Evolutionary conservation across 1,140 invertebrate genomes (phyloP).

Genomic region (Anoplophora glabripennis): DNA sequence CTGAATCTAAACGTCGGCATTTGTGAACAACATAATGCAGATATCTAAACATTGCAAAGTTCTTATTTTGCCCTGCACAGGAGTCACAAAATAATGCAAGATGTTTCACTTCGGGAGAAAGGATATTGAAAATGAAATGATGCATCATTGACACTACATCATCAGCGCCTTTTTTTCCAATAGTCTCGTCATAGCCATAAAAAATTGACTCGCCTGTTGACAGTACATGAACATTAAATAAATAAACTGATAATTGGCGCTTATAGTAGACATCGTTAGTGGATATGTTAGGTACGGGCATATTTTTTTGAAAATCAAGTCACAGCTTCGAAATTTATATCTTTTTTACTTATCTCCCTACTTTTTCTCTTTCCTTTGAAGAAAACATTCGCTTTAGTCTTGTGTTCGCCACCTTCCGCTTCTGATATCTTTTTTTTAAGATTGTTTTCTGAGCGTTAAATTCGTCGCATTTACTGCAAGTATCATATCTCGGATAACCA

Average conservation of each 20-base stretch:
- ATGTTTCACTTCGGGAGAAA: constrained; percentile 4
- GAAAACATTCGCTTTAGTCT: no score
- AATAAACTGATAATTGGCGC: neutral
- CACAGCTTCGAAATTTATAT: no score
- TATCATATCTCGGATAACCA: no score
- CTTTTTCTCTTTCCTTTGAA: no score
- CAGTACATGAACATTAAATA: constrained; percentile 5
- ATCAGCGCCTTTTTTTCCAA: constrained; percentile 13
- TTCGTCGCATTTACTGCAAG: no score
- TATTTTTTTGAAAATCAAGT: constrained; percentile 3
- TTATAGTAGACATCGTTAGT: no score
- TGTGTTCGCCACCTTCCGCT: no score
- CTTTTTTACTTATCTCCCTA: no score
- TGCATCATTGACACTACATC: constrained; percentile 21
- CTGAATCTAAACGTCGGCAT: constrained; percentile 13
- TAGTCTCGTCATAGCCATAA: constrained; percentile 12
- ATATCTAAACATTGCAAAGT: constrained; percentile 25
- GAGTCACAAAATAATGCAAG: constrained; percentile 22
- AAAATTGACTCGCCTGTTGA: neutral
- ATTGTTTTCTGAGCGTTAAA: no score
- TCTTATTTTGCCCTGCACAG: constrained; percentile 28
- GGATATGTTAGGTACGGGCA: neutral
- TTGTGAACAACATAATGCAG: constrained; percentile 21
- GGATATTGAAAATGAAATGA: constrained; percentile 15
- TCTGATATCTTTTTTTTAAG: no score